phyloP scores from a whole-genome alignment of 2,797 vertebrate genomes.

The Aeoliscus strigatus region DNA sequence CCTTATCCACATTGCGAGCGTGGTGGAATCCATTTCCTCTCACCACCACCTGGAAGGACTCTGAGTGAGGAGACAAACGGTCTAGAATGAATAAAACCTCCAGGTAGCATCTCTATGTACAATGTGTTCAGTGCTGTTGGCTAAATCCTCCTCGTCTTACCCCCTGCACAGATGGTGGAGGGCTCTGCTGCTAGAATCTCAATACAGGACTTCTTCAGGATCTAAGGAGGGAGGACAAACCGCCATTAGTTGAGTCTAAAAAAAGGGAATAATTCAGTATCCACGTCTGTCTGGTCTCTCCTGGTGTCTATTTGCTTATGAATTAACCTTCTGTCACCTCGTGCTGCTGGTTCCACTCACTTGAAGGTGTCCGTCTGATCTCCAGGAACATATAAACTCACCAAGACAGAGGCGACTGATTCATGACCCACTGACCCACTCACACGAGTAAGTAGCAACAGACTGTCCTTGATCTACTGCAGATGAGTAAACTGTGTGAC shows the following conservation, averaged over 20 bases:
- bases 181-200: slow-evolving; percentile 97
- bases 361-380: slow-evolving; percentile 14
- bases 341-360: slow-evolving; percentile 5
- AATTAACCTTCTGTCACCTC: neutral
- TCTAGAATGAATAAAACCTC: too few relatives aligned
- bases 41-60: slow-evolving; percentile 94
- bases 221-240: slow-evolving; percentile 70
- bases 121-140: too few relatives aligned
- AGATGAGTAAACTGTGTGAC: slow-evolving; percentile 57
- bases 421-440: slow-evolving; percentile 35
- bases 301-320: neutral
- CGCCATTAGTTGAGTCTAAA: slow-evolving; percentile 1
- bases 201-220: slow-evolving; percentile 95
- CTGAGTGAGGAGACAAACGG: slow-evolving; percentile 58
- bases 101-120: too few relatives aligned
- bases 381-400: slow-evolving; percentile 32
- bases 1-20: slow-evolving; percentile 87
- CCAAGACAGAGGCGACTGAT: slow-evolving; percentile 23
- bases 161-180: slow-evolving; percentile 96
- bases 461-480: slow-evolving; percentile 57
- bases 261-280: slow-evolving; percentile 2
- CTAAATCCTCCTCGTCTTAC: slow-evolving; percentile 63
- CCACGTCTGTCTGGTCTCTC: neutral
- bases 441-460: slow-evolving; percentile 25
- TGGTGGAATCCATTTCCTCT: slow-evolving; percentile 94